A percentile compares a stretch with the other conserved stretches of the same genome.
Evolutionary conservation across 1,140 invertebrate species (phyloP).

Genomic region (Leptestheria dahalacensis): DNA sequence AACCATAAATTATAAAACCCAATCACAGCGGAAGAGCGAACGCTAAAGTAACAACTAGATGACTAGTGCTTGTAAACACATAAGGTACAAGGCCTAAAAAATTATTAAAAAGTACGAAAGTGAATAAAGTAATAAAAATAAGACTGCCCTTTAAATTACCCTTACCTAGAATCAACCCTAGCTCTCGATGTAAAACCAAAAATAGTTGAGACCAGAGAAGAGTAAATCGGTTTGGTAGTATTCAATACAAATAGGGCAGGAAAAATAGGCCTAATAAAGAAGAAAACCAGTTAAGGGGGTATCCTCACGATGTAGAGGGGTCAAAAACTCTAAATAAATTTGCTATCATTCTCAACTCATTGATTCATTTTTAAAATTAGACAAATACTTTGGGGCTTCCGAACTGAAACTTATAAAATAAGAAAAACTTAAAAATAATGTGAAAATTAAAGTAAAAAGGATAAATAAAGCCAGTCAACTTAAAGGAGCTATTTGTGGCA

Average conservation of each 20-base stretch:
- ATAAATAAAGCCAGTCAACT: constrained; percentile 20
- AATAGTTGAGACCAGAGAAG: not conserved
- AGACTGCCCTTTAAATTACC: constrained; percentile 11
- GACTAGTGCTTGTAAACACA: constrained; percentile 45
- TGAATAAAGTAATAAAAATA: constrained; percentile 32
- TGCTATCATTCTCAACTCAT: constrained; percentile 25
- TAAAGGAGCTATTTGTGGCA: constrained; percentile 24
- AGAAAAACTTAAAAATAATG: constrained; percentile 16
- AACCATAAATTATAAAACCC: constrained; percentile 36
- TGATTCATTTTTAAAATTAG: constrained; percentile 16
- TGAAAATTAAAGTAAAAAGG: constrained; percentile 14
- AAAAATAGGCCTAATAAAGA: constrained; percentile 19
- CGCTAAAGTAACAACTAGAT: constrained; percentile 37
- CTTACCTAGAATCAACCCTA: constrained; percentile 19
- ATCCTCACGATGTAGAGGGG: constrained; percentile 19
- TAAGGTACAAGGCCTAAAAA: constrained; percentile 46
- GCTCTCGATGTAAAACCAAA: constrained; percentile 11
- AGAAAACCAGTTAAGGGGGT: constrained; percentile 18
- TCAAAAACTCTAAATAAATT: constrained; percentile 26
- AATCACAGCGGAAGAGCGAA: constrained; percentile 41
- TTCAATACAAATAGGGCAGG: constrained; percentile 16
- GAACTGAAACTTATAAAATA: constrained; percentile 15
- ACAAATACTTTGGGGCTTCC: constrained; percentile 14
- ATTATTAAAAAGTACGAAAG: constrained; percentile 39
- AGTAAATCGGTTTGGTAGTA: constrained; percentile 1